Conservation (phyloP, 2,888 invertebrate genomes). For the Apantesis nais region DNA sequence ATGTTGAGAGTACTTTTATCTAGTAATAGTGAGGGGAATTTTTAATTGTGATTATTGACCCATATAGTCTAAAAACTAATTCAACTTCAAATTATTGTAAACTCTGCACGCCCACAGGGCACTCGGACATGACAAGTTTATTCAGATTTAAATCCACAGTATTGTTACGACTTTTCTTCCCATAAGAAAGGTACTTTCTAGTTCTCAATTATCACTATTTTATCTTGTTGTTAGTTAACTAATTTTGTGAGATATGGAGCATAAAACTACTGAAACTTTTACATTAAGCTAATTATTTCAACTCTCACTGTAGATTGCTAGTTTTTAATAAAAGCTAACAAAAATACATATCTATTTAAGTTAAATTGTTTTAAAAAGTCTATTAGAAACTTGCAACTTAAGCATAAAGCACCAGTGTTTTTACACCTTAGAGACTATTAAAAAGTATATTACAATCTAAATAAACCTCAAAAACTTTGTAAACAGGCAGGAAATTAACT, state of each 20-base stretch:
- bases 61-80: no score
- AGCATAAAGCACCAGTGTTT: background rate
- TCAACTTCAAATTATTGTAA: no score
- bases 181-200: no score
- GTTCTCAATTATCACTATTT: no score
- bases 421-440: background rate
- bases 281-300: background rate
- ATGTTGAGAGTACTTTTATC: no score
- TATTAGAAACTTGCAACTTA: background rate
- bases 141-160: background rate
- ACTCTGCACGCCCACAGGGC: no score
- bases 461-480: background rate
- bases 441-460: background rate
- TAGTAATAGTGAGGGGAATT: no score
- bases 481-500: background rate
- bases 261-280: no score
- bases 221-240: no score
- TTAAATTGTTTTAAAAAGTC: background rate
- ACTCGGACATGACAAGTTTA: background rate
- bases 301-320: background rate
- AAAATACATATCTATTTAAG: background rate
- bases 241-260: no score
- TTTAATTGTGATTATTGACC: no score
- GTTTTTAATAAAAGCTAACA: background rate
- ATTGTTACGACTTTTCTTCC: background rate